Base-by-base conservation (phyloP, 1,140 invertebrate genomes). In the Drosophila nebulosa region DNA sequence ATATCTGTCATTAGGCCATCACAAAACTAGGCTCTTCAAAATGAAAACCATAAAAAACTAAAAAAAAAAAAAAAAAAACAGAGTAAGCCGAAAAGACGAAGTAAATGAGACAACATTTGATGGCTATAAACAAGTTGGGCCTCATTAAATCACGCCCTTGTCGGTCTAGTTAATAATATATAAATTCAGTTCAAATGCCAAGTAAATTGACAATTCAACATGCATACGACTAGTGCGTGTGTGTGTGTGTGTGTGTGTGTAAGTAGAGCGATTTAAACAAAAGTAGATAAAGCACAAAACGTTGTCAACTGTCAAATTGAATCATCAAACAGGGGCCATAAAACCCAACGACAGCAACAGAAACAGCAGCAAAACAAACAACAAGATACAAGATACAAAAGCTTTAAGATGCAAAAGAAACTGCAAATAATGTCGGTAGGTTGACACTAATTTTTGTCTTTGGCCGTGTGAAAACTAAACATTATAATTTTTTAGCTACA, bases 221-320 rank as follows among this genome's bases (percentile, higher is more conserved):
- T 30, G 30, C 14, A 22, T 16, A 22, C 27, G 1, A 12, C 18
- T 10, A 7, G 27, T 6, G 24, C 18, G 24, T 26, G 5, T 32
- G 24, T 56, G 14, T 35, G n/a, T 32, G 53, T 32, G 14, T 9
- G 24, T 56, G 24, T 57, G 51, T 35, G 22, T 61, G 50, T 58
- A 77, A 77, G 60, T 70, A 66, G 60, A 60, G 66, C 55, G 67
- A 70, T 76, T 61, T 50, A 16, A 69, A 50, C 30, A 66, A 46
- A 69, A n/a, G 42, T 56, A 69, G 74, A 77, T 77, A 78, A 71
- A 63, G 52, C 67, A 57, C 39, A 66, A 86, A 86, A 86, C 63
- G 81, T 79, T 85, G 80, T 85, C 80, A 86, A 86, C 81, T 85
- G 80, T 85, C 80, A 85, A 85, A 86, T 86, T 80, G 78, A 81